Percentiles rank a stretch among this genome's conserved stretches.
These are phyloP conservation scores for Shinisaurus crocodilurus DNA, from an alignment of 2,113 vertebrate species.

Conservation along the genomic window DNA sequence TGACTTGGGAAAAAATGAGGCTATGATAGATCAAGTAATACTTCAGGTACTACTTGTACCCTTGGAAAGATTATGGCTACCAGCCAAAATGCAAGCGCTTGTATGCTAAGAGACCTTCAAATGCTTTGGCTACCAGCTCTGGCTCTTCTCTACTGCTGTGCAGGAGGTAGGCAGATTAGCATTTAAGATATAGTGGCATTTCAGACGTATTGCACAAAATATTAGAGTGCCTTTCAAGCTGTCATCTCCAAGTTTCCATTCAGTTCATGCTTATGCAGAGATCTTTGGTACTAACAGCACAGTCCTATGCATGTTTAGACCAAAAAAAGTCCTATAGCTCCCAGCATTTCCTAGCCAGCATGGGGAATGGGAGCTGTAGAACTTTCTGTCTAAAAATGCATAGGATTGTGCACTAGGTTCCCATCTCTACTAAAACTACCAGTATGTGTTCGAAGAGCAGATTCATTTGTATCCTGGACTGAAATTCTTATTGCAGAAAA, in stretches of 20 bases:
- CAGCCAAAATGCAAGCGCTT: background rate
- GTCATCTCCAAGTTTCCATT: background rate
- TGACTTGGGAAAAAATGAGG: no score
- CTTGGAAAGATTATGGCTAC: background rate
- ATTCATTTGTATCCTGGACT: background rate
- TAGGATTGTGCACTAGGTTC: background rate
- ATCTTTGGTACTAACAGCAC: background rate
- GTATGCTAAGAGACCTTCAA: background rate
- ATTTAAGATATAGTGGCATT: background rate
- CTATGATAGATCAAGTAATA: background rate
- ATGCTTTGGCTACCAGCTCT: background rate
- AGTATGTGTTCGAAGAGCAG: background rate
- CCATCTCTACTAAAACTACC: background rate
- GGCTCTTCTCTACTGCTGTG: background rate
- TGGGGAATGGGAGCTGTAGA: no score
- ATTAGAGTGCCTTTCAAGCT: background rate
- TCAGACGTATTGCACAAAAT: background rate
- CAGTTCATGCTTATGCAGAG: background rate
- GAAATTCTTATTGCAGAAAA: background rate
- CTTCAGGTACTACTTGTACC: background rate
- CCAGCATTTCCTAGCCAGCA: no score
- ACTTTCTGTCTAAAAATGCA: no score
- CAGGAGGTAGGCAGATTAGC: background rate
- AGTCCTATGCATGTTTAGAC: no score
- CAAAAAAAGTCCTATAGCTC: no score